Evolutionary conservation across 2,888 invertebrate genomes (phyloP).

Genomic region (Cylloceria caligata): DNA sequence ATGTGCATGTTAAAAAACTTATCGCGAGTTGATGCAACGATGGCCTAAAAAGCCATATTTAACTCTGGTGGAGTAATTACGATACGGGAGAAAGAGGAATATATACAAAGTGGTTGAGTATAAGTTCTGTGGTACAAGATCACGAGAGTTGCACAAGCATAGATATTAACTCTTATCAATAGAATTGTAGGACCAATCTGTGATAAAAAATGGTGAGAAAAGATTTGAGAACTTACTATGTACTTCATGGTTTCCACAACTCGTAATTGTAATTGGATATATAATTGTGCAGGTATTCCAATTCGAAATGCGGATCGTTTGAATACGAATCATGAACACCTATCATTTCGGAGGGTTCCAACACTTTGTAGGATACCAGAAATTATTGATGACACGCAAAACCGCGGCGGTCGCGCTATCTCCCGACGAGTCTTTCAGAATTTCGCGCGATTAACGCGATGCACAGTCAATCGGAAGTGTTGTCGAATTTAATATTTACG

Average conservation of each 20-base stretch:
- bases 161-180: slow-evolving; percentile 13
- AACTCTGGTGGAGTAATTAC: background rate
- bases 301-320: too few species aligned
- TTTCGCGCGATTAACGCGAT: too few species aligned
- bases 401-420: too few species aligned
- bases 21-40: slow-evolving; percentile 71
- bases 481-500: too few species aligned
- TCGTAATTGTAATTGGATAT: background rate
- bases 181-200: background rate
- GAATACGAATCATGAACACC: too few species aligned
- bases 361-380: too few species aligned
- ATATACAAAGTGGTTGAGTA: slow-evolving; percentile 5
- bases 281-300: too few species aligned
- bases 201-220: background rate
- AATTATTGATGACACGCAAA: too few species aligned
- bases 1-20: slow-evolving; percentile 78
- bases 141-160: slow-evolving; percentile 5
- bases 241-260: background rate
- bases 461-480: too few species aligned
- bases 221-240: background rate
- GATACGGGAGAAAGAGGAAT: slow-evolving; percentile 6
- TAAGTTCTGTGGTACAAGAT: background rate
- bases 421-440: too few species aligned
- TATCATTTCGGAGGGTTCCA: too few species aligned
- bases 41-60: slow-evolving; percentile 61